Evolutionary conservation across 2,113 vertebrate genomes (phyloP), one percentile per base, ranked within the genome.

Genomic region (Zosterops borbonicus): DNA sequence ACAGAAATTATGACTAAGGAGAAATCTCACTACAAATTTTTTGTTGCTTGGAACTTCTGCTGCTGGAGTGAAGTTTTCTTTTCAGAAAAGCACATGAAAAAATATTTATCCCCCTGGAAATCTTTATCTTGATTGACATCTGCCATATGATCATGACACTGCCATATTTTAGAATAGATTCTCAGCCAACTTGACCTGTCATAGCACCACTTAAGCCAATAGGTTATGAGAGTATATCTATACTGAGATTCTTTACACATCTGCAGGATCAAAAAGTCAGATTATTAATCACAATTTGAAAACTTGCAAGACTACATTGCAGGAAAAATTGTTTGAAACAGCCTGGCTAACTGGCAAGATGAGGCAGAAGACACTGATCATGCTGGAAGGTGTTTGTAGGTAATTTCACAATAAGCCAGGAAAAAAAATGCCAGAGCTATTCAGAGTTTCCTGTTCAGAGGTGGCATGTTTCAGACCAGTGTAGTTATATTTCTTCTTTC

Each of bases 401-500:
- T 87, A 68, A 79, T 82, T 92, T 92, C 13, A 5, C 27, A 78
- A 71, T 63, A 90, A 86, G 5, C 12, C 44, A 78, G 29, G 12
- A 64, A 75, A 77, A 87, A 89, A 89, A 82, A 87, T 5, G 31
- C 53, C 37, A 35, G 22, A 60, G 23, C 81, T 50, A 46, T 85
- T 78, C 76, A 70, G 60, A 76, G 33, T 78, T 94, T 94, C 73
- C 60, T 84, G 58, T 84, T 84, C 69, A 82, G 53, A 82, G 31
- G 49, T 89, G 77, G 16, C 18, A 60, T 39, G 37, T 82, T 84
- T 94, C 83, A 84, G 65, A 92, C 44, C 4, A 7, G 15, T 3
- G 5, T n/a, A 59, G 89, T 82, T 91, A 69, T 92, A 92, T 82
- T 92, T 95, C 77, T 89, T 92, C 81, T 92, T 91, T 91, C 81